Evolutionary conservation across 2,888 invertebrate species (phyloP).

Genomic region (Drosophila buzzatii): DNA sequence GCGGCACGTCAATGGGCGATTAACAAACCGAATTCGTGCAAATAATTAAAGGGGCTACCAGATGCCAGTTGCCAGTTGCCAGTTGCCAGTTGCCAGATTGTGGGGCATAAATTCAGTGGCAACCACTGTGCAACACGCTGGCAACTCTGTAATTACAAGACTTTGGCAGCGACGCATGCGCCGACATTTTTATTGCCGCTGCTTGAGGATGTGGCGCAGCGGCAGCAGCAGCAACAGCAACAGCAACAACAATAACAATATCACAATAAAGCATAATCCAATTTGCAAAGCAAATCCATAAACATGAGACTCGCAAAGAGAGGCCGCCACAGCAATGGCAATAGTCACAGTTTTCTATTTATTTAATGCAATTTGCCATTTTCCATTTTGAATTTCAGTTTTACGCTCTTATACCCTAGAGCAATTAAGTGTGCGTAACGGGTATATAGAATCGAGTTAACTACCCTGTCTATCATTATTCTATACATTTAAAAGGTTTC

Average conservation of each 20-base stretch:
- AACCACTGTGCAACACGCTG: constrained; percentile 42
- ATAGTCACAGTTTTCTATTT: constrained; percentile 58
- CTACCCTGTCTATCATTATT: no score
- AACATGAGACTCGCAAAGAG: constrained; percentile 27
- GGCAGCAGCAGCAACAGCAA: constrained; percentile 19
- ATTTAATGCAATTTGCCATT: constrained; percentile 65
- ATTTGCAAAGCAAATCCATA: constrained; percentile 72
- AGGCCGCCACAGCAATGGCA: constrained; percentile 19
- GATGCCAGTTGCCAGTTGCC: constrained; percentile 30
- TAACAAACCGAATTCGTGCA: constrained; percentile 70
- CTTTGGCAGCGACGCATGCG: constrained; percentile 53
- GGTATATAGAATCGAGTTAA: neutral
- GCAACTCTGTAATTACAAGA: constrained; percentile 52
- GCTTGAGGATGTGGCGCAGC: constrained; percentile 63
- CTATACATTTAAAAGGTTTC: no score
- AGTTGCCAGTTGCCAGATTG: constrained; percentile 26
- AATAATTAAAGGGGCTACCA: constrained; percentile 66
- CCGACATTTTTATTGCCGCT: constrained; percentile 51
- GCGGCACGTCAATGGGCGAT: constrained; percentile 59
- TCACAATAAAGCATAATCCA: constrained; percentile 68
- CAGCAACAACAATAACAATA: constrained; percentile 37
- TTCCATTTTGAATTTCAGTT: constrained; percentile 32
- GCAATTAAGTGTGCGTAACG: neutral
- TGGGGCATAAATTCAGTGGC: constrained; percentile 44
- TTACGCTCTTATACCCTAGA: constrained; percentile 26